Evolutionary conservation across 2,113 vertebrate species (phyloP), one percentile per base, ranked within the genome.

Genomic region (Antigone vipio): DNA sequence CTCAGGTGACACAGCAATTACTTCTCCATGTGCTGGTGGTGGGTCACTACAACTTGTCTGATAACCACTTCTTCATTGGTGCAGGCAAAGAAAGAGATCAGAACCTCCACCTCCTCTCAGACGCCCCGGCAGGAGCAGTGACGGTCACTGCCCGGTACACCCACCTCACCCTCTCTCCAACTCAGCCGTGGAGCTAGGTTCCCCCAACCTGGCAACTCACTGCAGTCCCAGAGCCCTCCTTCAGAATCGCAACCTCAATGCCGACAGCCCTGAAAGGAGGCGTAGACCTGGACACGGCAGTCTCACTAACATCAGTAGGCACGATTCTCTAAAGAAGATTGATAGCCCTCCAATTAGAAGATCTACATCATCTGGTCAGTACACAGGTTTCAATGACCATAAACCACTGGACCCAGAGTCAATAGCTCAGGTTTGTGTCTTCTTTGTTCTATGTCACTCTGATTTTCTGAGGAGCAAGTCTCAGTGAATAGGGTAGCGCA

Each of bases 341-440:
- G 99, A 99, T 92, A 99, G 99, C 95, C 99, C 99, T 38, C 99
- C 99, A 3, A 99, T 99, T 50, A 98, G 99, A 92, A 99, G 99
- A 93, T 99, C 99, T 58, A 99, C 99, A 0, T 99, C 99, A 6
- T 99, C 99, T 17, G 99, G 99, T 77, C 99, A 99, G 78, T 99
- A 99, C 96, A 98, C 98, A 0, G 98, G 98, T 95, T 99, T 99
- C 97, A 98, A 97, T 38, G 99, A 99, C 95, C 99, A 99, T 89
- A 99, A 99, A 96, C 98, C 99, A 12, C 98, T 99, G 98, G 99
- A 99, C 78, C 99, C 99, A 56, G 99, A 99, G 97, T 99, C 99
- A 88, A 99, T 99, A 97, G 99, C 99, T 98, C 99, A 99, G 99
- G 99, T 99, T 98, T 96, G 98, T 97, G 47, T 67, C 74, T 60